Evolutionary conservation across 2,888 invertebrate species (phyloP), one percentile per base, ranked within the genome.

Genomic region (Spodoptera picta): DNA sequence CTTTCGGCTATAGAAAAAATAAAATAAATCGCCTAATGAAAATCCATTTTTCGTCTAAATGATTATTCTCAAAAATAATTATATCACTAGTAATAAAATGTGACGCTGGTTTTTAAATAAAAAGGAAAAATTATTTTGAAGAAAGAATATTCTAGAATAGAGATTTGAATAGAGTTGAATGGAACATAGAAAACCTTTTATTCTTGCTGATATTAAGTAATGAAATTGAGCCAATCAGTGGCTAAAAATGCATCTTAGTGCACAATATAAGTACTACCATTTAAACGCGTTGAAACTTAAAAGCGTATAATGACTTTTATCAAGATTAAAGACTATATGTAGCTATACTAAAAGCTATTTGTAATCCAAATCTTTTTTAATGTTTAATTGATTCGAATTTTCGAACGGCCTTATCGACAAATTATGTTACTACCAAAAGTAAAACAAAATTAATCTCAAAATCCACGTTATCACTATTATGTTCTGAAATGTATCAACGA

Each of bases 171-270:
- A 47, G 6, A 54, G 36, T 12, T 43, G 51, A 61, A 62, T 12
- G 10, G 62, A 69, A 73, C 69, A 73, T 52, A 69, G 70, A 64
- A 75, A 75, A 67, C 62, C 61, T 73, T 70, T 73, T 75, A 74
- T 68, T 82, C 75, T 79, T 81, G 60, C 58, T 64, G 54, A 61
- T 71, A 72, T 70, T 66, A 79, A 73, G 73, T 79, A 77, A 63
- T 36, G 9, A 27, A 65, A 68, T 66, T 50, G 41, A 31, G 47
- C 46, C 68, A 65, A 75, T 78, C 60, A 60, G 68, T 73, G 61
- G 74, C 31, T 43, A n/a, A n/a, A 48, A 36, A 65, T 60, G 43
- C 48, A 57, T 48, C 50, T 53, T 71, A 58, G 61, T 75, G 63
- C 58, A 36, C 36, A 6, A 9, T 19, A 19, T 19, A 1, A 36